These are phyloP conservation scores for Agrochola circellaris DNA, from an alignment of 2,888 invertebrate species.

Conservation along the genomic window DNA sequence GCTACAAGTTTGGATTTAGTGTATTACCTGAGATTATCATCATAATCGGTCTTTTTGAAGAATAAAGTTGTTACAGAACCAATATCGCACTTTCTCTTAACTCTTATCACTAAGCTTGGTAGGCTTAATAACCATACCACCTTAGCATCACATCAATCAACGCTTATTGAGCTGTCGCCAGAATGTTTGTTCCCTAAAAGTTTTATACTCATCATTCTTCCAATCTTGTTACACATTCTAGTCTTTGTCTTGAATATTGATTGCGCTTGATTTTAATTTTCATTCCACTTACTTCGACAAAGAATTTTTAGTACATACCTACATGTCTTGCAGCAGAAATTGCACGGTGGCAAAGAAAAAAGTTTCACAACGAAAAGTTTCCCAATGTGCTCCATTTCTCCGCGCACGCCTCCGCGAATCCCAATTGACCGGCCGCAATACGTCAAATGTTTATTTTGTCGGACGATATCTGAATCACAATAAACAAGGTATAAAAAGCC, in stretches of 20 bases:
- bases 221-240: not conserved
- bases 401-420: constrained; percentile 84
- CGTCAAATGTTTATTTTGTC: constrained; percentile 84
- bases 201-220: not conserved
- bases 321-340: constrained; percentile 63
- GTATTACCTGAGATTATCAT: no score
- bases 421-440: constrained; percentile 86
- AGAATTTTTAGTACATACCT: constrained; percentile 38
- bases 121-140: not conserved
- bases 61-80: not conserved
- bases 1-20: not conserved
- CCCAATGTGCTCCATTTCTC: constrained; percentile 89
- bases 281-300: constrained; percentile 19
- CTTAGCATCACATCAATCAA: not conserved
- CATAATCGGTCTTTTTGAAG: not conserved
- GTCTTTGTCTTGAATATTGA: constrained; percentile 15
- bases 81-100: not conserved
- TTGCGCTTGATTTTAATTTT: constrained; percentile 8
- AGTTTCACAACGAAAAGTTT: constrained; percentile 83
- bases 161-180: not conserved
- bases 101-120: not conserved
- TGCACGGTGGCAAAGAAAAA: constrained; percentile 65
- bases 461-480: constrained; percentile 87
- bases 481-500: constrained; percentile 87
- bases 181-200: not conserved